A percentile compares a stretch with the other conserved stretches of the same genome.
Conservation (phyloP, 64 coral and sea anemone genomes). For the Catalaphyllia jardinei region DNA sequence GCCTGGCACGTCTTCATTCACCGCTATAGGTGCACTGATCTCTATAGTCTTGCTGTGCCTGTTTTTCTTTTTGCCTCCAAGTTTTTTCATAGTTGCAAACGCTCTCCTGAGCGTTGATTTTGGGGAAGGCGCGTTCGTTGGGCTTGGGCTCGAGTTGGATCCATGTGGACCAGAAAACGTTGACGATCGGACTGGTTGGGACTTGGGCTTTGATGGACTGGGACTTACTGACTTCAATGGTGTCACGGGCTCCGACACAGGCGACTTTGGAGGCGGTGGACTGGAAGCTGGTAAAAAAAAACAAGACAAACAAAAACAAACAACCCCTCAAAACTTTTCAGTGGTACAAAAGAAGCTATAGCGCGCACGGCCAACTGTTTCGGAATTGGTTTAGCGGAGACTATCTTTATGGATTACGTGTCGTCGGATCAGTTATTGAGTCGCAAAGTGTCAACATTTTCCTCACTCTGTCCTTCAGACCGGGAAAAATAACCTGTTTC, state of each 20-base stretch:
- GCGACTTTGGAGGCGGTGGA: background rate
- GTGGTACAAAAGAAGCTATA: too few species aligned
- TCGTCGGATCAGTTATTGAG: too few species aligned
- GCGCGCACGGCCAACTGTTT: too few species aligned
- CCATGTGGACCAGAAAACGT: conserved; percentile 8
- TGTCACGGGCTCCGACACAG: conserved; percentile 8
- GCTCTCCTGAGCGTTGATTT: conserved; percentile 52
- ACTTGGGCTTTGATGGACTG: conserved; percentile 21
- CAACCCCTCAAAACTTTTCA: too few species aligned
- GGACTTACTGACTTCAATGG: conserved; percentile 8
- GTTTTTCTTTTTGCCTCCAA: conserved; percentile 54
- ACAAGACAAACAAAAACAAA: background rate
- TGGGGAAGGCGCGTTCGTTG: conserved; percentile 13
- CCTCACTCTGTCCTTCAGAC: too few species aligned
- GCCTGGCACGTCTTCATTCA: conserved; percentile 33
- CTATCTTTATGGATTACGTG: too few species aligned
- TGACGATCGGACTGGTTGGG: conserved; percentile 2
- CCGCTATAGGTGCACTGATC: conserved; percentile 54
- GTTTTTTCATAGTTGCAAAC: conserved; percentile 52
- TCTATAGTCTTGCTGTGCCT: conserved; percentile 57
- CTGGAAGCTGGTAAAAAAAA: background rate
- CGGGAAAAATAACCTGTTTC: too few species aligned
- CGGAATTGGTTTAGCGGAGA: too few species aligned
- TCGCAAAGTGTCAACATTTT: too few species aligned
- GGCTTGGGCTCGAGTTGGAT: background rate